phyloP scores from a whole-genome alignment of 2,797 vertebrate genomes.

The Liasis olivaceus region DNA sequence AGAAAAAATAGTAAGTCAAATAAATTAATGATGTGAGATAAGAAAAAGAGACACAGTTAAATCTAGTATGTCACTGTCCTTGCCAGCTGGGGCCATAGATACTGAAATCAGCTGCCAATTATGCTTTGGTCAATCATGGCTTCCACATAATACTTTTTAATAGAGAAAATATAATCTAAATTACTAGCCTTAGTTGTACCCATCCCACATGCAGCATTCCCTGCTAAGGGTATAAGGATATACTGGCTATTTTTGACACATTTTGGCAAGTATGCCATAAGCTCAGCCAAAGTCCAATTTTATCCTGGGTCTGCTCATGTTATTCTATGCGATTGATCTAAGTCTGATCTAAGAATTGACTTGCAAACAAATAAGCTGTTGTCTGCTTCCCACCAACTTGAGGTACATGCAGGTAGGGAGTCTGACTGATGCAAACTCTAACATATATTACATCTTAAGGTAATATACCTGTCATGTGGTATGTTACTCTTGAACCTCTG shows the following conservation, averaged over 20 bases:
- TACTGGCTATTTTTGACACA: neutral
- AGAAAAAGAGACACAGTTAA: neutral
- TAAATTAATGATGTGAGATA: neutral
- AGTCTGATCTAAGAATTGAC: neutral
- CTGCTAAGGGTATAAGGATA: neutral
- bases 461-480: neutral
- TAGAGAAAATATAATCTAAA: neutral
- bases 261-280: neutral
- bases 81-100: neutral
- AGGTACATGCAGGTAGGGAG: neutral
- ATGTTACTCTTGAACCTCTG: neutral
- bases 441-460: neutral
- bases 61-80: neutral
- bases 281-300: neutral
- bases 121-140: too few species aligned
- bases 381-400: neutral
- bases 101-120: neutral
- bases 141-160: too few species aligned
- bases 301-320: neutral
- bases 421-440: neutral
- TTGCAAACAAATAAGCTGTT: neutral
- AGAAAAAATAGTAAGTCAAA: neutral
- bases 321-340: too few species aligned
- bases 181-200: neutral
- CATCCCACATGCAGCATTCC: neutral